Base-by-base conservation (phyloP, 2,797 vertebrate species). In the Brotula barbata region DNA sequence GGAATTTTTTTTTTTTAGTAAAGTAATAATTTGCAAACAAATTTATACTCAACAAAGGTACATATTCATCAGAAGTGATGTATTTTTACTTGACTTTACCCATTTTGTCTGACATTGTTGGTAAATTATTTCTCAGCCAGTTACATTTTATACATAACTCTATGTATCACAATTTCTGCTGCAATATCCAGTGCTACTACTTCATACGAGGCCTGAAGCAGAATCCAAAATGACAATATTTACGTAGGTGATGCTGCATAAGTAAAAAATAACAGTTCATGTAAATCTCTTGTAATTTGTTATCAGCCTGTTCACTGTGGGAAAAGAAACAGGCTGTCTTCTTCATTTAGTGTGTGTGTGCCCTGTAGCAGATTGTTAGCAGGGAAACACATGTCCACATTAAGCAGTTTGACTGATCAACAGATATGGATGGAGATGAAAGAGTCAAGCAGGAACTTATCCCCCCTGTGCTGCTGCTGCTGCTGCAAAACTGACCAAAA, bases 311-410 rank as follows among this genome's bases (percentile, higher is more conserved):
- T 39, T 61, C 22, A 64, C 71, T 58, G 46, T 31, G 58, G 53
- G 75, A 87, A 83, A 75, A 75, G 58, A 89, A 85, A 80, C 79
- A 82, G 70, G 77, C 45, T 58, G 10, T 53, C 20, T 53, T 71
- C 52, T 52, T 58, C 43, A 1, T 28, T 57, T 22, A 25, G 46
- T 40, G 55, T 75, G 46, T 44, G 49, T 72, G 34, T 77, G 72
- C 78, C 61, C 77, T 59, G 61, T 71, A 68, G 78, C 71, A 64
- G 66, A 64, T 45, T 49, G 47, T 80, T 59, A 68, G 57, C 81
- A 66, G 58, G 42, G 71, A 85, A 86, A 85, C 82, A 87, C 73
- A 85, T 85, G 87, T 84, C 60, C 76, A 77, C 79, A 68, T 71
- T 74, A 81, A 82, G 60, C 48, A 2, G 56, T 66, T 82, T 74